Conservation (phyloP, 1,140 invertebrate genomes). For the Drosophila burlai region DNA sequence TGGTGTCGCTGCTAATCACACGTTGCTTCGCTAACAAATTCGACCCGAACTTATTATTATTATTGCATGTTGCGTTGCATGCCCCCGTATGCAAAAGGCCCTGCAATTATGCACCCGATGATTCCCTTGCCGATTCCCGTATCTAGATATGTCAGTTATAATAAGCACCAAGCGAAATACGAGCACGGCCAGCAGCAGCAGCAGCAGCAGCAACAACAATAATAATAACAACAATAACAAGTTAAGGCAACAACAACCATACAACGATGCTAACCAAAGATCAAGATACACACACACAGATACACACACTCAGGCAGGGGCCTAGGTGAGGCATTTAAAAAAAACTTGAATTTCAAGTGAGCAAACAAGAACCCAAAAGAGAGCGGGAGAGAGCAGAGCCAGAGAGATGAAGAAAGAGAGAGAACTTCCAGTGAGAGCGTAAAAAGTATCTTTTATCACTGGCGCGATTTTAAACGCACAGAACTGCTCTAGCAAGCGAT, state of each 20-base stretch:
- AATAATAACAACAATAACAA: constrained; percentile 17
- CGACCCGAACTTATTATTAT: constrained; percentile 61
- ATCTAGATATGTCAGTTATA: constrained; percentile 79
- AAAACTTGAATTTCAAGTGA: constrained; percentile 78
- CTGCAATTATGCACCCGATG: constrained; percentile 60
- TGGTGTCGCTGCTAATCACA: constrained; percentile 75
- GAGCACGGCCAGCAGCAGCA: constrained; percentile 50
- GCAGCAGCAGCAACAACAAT: constrained; percentile 29
- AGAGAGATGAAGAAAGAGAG: neutral
- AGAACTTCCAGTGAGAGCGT: neutral
- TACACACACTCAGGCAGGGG: constrained; percentile 13
- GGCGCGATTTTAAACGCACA: constrained; percentile 48
- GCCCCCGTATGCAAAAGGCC: constrained; percentile 58
- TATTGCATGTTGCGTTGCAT: constrained; percentile 41
- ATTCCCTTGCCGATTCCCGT: constrained; percentile 27
- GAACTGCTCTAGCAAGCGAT: neutral
- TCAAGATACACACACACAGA: constrained; percentile 62
- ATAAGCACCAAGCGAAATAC: constrained; percentile 74
- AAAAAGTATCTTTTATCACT: constrained; percentile 15
- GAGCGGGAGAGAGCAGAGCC: constrained; percentile 4
- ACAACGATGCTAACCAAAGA: constrained; percentile 62
- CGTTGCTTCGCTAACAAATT: constrained; percentile 53
- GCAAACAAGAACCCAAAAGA: constrained; percentile 52
- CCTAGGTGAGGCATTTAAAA: constrained; percentile 36
- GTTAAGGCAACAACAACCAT: constrained; percentile 9